phyloP scores from a whole-genome alignment of 2,888 invertebrate genomes.

The Drosophila mayaguana region DNA sequence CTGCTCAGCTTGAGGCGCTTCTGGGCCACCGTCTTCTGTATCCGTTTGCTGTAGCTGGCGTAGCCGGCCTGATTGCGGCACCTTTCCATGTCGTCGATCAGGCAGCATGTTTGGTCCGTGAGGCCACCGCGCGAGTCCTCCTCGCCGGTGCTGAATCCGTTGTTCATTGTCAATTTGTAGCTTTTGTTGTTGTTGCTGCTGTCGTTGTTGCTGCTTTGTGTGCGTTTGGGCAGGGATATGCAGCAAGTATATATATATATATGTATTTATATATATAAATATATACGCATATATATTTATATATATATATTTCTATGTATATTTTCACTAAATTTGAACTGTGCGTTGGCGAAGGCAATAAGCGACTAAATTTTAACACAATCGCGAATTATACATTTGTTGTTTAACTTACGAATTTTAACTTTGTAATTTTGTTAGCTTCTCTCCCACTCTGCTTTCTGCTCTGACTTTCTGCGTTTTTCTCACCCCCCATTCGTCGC shows the following conservation, averaged over 20 bases:
- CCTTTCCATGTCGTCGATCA: conserved; percentile 94
- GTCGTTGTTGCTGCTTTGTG: conserved; percentile 10
- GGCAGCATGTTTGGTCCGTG: conserved; percentile 95
- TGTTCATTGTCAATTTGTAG: conserved; percentile 83
- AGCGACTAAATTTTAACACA: neutral
- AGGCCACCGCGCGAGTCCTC: conserved; percentile 95
- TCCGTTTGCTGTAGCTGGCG: conserved; percentile 98
- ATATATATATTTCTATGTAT: conserved; percentile 1
- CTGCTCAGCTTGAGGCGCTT: conserved; percentile 94
- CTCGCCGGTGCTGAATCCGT: conserved; percentile 96
- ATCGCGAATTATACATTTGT: neutral
- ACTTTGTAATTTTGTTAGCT: conserved; percentile 32
- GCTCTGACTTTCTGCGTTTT: conserved; percentile 46
- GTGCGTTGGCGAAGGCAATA: conserved; percentile 6
- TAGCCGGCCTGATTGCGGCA: conserved; percentile 91
- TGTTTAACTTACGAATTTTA: conserved; percentile 1
- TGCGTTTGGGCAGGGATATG: conserved; percentile 1
- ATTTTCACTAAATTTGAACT: conserved; percentile 10
- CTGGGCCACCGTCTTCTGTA: conserved; percentile 97
- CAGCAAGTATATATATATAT: conserved; percentile 1
- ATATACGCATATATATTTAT: neutral
- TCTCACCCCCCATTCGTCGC: conserved; percentile 40
- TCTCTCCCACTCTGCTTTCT: conserved; percentile 34
- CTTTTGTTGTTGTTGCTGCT: conserved; percentile 11
- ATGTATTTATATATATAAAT: neutral